Base-by-base conservation (phyloP, 2,888 invertebrate genomes). In the Pardosa pseudoannulata region DNA sequence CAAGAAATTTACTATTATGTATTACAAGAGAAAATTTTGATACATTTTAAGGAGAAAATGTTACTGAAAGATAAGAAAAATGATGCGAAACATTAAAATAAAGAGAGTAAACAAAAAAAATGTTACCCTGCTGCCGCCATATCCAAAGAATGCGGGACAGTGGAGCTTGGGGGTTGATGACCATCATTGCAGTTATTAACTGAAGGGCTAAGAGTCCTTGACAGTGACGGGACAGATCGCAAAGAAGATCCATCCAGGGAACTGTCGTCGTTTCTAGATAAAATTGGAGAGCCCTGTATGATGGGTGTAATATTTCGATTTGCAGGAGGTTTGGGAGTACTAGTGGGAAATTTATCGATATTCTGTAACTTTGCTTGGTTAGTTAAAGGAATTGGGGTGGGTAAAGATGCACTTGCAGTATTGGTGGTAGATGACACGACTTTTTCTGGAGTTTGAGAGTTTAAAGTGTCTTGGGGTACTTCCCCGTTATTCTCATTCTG, bases 301-400 rank as follows among this genome's bases (percentile, higher is more conserved):
- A 74, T 56, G 46, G 88, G 82, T 31, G 79, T 88, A 28, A 78
- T 2, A 41, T 64, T 67, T 62, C 83, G 65, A 67, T 31, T 74
- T 0, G 28, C 36, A 13, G 41, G 6, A 23, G 82, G 68, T 70
- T 89, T 89, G 23, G 89, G 89, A 0, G 89, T 89, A 62, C 89
- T 89, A n/a, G 89, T 89, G 9, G 88, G 78, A 46, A 83, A 76
- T 32, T 79, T 79, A 19, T 88, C 85, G 6, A 74, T 46, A 70
- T 78, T 72, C 46, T 81, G 87, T 41, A 81, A 41, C 73, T 87
- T 88, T 5, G 76, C 27, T 36, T 83, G 88, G 71, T 50, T 67
- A 28, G 76, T 41, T 5, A 78, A 68, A n/a, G 79, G 68, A 27
- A 76, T 62, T 28, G 71, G 64, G 5, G 70, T 62, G 36, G 78